Evolutionary conservation across 2,888 invertebrate genomes (phyloP).

Genomic region (Caenorhabditis angaria): DNA sequence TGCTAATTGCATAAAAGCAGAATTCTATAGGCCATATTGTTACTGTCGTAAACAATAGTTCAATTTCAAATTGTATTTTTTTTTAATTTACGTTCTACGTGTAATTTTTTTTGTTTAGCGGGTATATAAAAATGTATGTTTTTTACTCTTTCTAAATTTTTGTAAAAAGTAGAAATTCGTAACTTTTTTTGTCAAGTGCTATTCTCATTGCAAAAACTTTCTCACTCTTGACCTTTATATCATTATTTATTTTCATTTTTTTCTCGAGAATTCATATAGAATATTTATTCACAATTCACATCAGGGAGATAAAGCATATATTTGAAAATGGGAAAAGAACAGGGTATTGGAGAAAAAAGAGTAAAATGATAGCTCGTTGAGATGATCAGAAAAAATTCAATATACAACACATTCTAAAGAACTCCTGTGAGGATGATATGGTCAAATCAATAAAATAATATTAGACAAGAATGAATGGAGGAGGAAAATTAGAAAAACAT

Average conservation of each 20-base stretch:
- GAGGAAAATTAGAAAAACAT: constrained; percentile 5
- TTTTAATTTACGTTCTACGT: no score
- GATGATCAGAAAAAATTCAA: background rate
- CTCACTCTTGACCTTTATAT: background rate
- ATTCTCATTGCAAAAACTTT: background rate
- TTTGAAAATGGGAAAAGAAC: background rate
- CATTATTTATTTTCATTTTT: background rate
- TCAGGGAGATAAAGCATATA: no score
- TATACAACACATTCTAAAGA: background rate
- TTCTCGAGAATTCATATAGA: no score
- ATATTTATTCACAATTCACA: no score
- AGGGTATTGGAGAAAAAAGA: background rate
- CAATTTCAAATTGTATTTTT: background rate
- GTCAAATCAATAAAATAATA: no score
- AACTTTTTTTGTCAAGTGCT: background rate
- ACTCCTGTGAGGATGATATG: background rate
- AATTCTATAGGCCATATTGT: constrained; percentile 31
- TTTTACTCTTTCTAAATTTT: no score
- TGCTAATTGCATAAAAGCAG: constrained; percentile 28
- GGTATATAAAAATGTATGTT: no score
- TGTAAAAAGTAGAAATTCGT: no score
- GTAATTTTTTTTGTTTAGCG: no score
- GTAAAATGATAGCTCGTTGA: background rate
- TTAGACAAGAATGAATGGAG: constrained; percentile 3
- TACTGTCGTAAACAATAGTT: constrained; percentile 17